Conservation (phyloP, 2,888 invertebrate genomes). For the Rhorus exstirpatorius region DNA sequence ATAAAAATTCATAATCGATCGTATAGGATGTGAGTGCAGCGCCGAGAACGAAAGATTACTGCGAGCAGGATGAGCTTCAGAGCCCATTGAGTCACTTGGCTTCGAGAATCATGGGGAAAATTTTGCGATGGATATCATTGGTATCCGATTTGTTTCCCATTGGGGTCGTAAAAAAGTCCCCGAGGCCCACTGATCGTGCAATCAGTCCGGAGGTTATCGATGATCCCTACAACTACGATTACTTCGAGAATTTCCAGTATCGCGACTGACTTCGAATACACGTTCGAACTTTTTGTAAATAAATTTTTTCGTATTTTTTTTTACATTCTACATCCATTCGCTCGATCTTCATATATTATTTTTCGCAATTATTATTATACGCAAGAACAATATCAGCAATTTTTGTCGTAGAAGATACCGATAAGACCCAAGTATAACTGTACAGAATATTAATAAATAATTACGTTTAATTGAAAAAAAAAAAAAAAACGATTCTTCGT, state of each 20-base stretch:
- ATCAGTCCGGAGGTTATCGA: conserved; percentile 31
- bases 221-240: conserved; percentile 35
- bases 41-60: conserved; percentile 33
- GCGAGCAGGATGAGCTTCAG: background rate
- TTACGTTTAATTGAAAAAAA: too few relatives aligned
- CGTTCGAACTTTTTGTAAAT: conserved; percentile 26
- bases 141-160: conserved; percentile 69
- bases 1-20: background rate
- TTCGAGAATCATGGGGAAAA: conserved; percentile 65
- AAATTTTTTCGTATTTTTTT: background rate
- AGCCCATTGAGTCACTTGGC: conserved; percentile 63
- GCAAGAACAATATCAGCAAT: too few relatives aligned
- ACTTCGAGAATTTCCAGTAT: conserved; percentile 44
- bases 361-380: too few relatives aligned
- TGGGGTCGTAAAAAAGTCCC: conserved; percentile 58
- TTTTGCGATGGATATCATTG: conserved; percentile 67
- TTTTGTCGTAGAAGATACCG: too few relatives aligned
- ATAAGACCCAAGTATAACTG: too few relatives aligned
- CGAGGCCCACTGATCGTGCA: conserved; percentile 29
- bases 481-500: too few relatives aligned
- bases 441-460: too few relatives aligned
- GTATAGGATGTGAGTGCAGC: conserved; percentile 52
- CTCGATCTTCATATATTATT: too few relatives aligned
- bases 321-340: background rate
- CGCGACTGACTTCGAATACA: background rate